A percentile compares a stretch with the other conserved stretches of the same genome.
Conservation (phyloP, 2,113 vertebrate species). For the Empidonax alnorum region DNA sequence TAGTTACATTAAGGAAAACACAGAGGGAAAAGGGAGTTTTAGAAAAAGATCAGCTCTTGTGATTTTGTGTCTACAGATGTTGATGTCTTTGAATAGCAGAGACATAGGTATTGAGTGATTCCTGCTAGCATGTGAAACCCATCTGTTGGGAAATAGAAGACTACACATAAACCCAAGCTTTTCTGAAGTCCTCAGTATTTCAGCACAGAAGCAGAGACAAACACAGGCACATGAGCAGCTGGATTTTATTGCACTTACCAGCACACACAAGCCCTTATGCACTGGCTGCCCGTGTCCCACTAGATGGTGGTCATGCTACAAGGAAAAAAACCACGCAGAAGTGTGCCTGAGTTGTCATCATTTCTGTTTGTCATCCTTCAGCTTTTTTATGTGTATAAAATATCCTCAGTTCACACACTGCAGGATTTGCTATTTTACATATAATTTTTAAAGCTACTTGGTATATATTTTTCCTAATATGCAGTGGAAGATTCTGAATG, state of each 20-base stretch:
- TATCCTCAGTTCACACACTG: neutral
- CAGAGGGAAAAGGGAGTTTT: neutral
- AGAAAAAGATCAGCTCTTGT: neutral
- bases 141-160: neutral
- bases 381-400: neutral
- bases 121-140: neutral
- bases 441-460: neutral
- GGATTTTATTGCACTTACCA: neutral
- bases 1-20: neutral
- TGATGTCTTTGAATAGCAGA: neutral
- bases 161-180: neutral
- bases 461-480: neutral
- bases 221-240: fast-evolving
- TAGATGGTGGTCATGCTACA: constrained; percentile 53
- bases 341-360: fast-evolving
- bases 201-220: neutral
- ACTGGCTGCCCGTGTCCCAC: neutral
- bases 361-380: neutral
- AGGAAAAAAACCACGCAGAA: neutral
- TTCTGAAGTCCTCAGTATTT: neutral
- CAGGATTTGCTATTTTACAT: neutral
- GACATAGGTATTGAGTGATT: fast-evolving
- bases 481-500: neutral
- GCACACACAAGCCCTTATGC: neutral
- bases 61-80: neutral